Conservation (phyloP, 2,888 invertebrate genomes). For the Dysmachus trigonus region DNA sequence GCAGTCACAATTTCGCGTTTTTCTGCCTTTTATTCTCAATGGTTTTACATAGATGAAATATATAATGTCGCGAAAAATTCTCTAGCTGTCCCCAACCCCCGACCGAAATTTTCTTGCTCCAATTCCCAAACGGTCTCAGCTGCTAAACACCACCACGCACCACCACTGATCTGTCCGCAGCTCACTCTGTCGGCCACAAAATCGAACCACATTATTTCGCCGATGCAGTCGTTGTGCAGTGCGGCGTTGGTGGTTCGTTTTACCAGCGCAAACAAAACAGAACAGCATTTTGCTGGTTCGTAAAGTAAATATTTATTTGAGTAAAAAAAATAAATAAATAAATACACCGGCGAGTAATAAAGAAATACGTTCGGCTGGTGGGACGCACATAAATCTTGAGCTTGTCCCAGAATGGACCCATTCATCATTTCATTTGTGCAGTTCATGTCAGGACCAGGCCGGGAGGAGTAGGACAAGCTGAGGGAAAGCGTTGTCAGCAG, state of each 20-base stretch:
- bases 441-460: conserved; percentile 16
- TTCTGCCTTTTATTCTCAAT: background rate
- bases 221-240: background rate
- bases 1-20: background rate
- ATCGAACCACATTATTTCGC: background rate
- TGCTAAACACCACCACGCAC: background rate
- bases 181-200: background rate
- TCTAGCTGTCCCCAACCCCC: background rate
- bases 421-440: conserved; percentile 35
- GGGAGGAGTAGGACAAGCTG: background rate
- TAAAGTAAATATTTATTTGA: conserved; percentile 19
- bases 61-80: background rate
- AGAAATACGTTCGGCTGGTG: background rate
- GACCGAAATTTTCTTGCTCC: background rate
- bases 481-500: background rate
- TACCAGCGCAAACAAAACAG: background rate
- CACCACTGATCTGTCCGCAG: background rate
- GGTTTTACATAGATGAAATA: background rate
- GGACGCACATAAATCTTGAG: conserved; percentile 29
- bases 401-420: conserved; percentile 27
- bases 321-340: background rate
- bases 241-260: background rate
- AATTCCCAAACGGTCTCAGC: background rate
- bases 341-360: background rate
- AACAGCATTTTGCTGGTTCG: background rate